Percentiles rank a stretch among this genome's conserved stretches.
Evolutionary conservation across 2,113 vertebrate genomes (phyloP).

Genomic region (Pavo muticus): DNA sequence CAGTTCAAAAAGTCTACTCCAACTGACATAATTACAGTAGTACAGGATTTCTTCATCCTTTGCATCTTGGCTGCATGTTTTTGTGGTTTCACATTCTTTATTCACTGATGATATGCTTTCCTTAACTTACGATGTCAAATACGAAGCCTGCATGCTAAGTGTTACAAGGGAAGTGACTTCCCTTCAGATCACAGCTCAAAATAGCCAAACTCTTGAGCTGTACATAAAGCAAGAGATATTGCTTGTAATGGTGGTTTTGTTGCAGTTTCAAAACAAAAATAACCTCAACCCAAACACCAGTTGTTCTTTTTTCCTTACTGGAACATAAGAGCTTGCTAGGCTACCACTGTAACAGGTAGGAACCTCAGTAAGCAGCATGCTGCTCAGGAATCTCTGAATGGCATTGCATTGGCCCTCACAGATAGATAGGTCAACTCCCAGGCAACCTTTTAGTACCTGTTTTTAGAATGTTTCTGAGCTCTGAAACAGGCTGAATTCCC

Average conservation of each 20-base stretch:
- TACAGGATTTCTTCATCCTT: background rate
- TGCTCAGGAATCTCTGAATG: background rate
- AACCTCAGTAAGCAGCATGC: background rate
- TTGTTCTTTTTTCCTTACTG: background rate
- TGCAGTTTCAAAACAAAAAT: background rate
- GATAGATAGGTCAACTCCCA: background rate
- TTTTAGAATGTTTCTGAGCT: background rate
- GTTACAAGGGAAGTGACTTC: background rate
- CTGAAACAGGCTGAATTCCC: background rate
- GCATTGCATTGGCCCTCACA: background rate
- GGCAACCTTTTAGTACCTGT: background rate
- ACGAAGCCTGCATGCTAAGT: background rate
- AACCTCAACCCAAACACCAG: no score
- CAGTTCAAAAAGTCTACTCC: background rate
- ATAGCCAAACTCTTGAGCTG: background rate
- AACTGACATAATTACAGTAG: background rate
- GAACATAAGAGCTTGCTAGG: background rate
- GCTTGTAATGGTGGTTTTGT: background rate
- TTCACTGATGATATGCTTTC: background rate
- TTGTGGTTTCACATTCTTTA: conserved; percentile 26
- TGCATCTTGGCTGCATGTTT: background rate
- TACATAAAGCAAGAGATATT: background rate
- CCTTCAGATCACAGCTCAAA: background rate
- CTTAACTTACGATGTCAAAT: background rate
- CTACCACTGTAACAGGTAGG: background rate